These are phyloP conservation scores for Leptopterna dolabrata DNA, from an alignment of 2,888 invertebrate genomes.

Conservation along the genomic window DNA sequence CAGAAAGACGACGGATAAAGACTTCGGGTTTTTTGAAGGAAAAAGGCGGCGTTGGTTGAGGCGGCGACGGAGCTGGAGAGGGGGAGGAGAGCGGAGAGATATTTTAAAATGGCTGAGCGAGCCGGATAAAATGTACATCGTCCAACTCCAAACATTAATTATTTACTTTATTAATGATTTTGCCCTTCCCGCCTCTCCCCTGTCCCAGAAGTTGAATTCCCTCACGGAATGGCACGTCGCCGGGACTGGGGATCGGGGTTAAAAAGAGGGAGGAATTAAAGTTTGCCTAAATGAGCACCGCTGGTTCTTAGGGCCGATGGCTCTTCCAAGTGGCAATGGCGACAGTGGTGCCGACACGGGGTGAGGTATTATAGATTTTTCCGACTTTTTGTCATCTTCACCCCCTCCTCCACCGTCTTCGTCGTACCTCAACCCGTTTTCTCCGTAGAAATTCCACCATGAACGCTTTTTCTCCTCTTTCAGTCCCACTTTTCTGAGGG, in stretches of 20 bases:
- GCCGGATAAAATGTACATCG: conserved; percentile 50
- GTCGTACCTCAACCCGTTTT: background rate
- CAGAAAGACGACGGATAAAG: conserved; percentile 5
- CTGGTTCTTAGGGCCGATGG: conserved; percentile 2
- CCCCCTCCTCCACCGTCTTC: background rate
- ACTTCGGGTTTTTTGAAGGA: conserved; percentile 19
- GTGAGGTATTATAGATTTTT: conserved; percentile 28
- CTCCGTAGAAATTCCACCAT: background rate
- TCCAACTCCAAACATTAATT: conserved; percentile 54
- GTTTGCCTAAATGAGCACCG: conserved; percentile 27
- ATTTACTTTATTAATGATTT: conserved; percentile 57
- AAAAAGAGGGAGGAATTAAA: conserved; percentile 40
- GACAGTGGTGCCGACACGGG: background rate
- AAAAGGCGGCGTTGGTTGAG: background rate
- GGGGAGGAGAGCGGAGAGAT: conserved; percentile 5
- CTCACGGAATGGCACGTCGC: background rate
- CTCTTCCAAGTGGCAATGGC: background rate
- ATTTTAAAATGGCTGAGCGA: conserved; percentile 52
- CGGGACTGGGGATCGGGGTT: background rate
- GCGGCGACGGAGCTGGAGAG: background rate
- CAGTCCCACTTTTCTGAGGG: background rate
- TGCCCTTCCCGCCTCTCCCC: background rate
- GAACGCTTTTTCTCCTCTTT: background rate
- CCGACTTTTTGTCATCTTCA: background rate
- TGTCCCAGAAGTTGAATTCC: conserved; percentile 39